phyloP scores from a whole-genome alignment of 2,797 vertebrate species.

The Sciurus vulgaris region DNA sequence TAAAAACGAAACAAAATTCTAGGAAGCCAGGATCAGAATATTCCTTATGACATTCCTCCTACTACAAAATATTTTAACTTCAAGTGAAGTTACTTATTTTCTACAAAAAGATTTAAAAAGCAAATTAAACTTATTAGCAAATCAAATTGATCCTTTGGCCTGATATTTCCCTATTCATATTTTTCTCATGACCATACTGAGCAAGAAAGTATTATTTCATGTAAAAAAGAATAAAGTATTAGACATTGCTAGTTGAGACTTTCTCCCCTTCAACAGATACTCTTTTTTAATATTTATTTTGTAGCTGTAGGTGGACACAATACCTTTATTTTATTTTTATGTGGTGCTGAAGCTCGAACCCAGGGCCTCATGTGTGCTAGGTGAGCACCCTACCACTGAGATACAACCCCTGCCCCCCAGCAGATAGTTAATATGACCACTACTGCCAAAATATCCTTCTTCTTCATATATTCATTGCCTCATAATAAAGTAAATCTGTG shows the following conservation, averaged over 20 bases:
- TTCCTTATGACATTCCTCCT: not conserved
- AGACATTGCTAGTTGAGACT: not conserved
- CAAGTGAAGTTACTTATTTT: constrained; percentile 30
- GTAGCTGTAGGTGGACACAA: no score
- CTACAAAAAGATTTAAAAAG: not conserved
- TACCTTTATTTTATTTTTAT: no score
- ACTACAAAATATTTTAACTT: not conserved
- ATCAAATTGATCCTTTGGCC: not conserved
- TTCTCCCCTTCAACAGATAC: not conserved
- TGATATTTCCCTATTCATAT: not conserved
- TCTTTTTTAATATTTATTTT: no score
- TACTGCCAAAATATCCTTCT: not conserved
- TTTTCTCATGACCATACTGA: not conserved
- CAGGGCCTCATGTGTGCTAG: no score
- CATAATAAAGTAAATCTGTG: not conserved
- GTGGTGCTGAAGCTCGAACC: no score
- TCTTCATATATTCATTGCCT: not conserved
- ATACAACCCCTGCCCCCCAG: no score
- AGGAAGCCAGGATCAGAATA: not conserved
- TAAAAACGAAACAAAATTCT: constrained; percentile 10
- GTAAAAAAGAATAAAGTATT: not conserved
- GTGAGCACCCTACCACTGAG: no score
- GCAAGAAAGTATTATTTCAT: not conserved
- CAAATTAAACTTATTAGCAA: constrained; percentile 11
- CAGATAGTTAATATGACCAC: no score